Percentiles rank a stretch among this genome's conserved stretches.
These are phyloP conservation scores for Ethmia dodecea DNA, from an alignment of 2,888 invertebrate species.

Conservation along the genomic window DNA sequence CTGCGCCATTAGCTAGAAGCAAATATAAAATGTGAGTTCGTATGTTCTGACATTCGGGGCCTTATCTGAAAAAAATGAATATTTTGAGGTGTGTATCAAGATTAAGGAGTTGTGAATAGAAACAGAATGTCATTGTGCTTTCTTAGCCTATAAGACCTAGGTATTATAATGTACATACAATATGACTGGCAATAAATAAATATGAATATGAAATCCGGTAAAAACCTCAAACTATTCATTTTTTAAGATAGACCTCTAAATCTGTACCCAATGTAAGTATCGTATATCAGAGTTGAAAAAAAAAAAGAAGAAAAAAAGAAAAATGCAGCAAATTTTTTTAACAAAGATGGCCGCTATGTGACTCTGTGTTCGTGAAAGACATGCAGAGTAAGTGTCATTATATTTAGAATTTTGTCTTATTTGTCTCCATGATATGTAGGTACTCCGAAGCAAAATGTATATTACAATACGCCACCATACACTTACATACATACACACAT, in stretches of 20 bases:
- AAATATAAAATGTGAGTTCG: conserved; percentile 63
- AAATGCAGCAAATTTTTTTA: conserved; percentile 25
- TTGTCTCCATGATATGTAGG: conserved; percentile 71
- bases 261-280: conserved; percentile 1
- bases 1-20: conserved; percentile 72
- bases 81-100: too few relatives aligned
- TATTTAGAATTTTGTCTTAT: conserved; percentile 32
- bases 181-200: too few relatives aligned
- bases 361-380: conserved; percentile 27
- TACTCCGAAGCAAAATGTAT: conserved; percentile 37
- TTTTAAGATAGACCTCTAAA: too few relatives aligned
- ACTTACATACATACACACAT: conserved; percentile 20
- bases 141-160: too few relatives aligned
- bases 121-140: too few relatives aligned
- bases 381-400: conserved; percentile 24
- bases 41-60: conserved; percentile 26
- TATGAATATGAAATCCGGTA: too few relatives aligned
- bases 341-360: conserved; percentile 23
- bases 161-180: too few relatives aligned
- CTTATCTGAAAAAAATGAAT: too few relatives aligned
- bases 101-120: too few relatives aligned
- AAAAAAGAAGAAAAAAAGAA: conserved; percentile 21
- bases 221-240: too few relatives aligned
- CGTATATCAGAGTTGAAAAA: not conserved
- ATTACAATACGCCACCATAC: conserved; percentile 17